A percentile compares a stretch with the other conserved stretches of the same genome.
phyloP scores from a whole-genome alignment of 64 coral and sea anemone species.

The Hydrozoanthus tunicans region DNA sequence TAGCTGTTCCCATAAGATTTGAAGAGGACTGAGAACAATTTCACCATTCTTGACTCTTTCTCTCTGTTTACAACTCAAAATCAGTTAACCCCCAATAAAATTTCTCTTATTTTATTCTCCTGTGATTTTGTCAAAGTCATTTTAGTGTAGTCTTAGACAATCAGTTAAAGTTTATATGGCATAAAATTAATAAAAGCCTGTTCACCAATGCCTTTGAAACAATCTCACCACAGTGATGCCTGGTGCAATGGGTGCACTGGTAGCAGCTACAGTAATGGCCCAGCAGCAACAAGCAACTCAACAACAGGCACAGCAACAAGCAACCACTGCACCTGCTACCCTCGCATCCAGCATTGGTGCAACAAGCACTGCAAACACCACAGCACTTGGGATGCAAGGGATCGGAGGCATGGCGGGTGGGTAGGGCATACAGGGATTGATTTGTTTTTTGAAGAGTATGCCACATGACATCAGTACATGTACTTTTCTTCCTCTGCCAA shows the following conservation, averaged over 20 bases:
- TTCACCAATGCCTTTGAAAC: no score
- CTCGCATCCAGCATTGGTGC: conserved; percentile 68
- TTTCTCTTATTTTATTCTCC: no score
- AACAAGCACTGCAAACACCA: conserved; percentile 75
- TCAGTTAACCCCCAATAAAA: no score
- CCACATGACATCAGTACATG: neutral
- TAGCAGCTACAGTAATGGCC: conserved; percentile 88
- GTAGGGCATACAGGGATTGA: neutral
- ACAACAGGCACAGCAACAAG: conserved; percentile 70
- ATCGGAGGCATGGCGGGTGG: conserved; percentile 60
- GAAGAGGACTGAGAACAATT: no score
- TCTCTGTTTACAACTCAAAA: no score
- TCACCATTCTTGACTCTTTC: no score
- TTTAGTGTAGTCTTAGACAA: no score
- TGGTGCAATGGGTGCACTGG: conserved; percentile 82
- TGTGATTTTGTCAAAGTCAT: no score
- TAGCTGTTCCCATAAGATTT: no score
- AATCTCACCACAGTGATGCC: conserved; percentile 38
- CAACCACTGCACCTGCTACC: conserved; percentile 62
- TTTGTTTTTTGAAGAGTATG: neutral
- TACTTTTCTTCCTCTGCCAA: no score
- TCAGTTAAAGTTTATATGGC: neutral
- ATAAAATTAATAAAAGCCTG: no score
- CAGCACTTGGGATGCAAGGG: conserved; percentile 82
- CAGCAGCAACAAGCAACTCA: conserved; percentile 90